phyloP scores from a whole-genome alignment of 1,140 invertebrate genomes.

The Myzus persicae region DNA sequence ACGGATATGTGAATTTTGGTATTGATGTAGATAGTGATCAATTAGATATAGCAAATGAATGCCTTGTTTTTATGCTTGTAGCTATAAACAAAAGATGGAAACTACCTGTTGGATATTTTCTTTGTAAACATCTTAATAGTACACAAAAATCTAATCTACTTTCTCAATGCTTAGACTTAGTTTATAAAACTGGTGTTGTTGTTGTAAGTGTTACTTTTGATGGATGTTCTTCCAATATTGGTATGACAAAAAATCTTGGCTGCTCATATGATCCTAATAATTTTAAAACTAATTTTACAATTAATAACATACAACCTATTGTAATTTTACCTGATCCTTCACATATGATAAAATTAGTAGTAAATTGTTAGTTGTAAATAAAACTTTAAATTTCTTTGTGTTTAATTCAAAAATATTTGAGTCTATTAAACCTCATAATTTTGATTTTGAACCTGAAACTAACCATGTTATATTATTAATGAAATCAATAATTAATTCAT shows the following conservation, averaged over 20 bases:
- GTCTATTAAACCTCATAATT: background rate
- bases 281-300: constrained; percentile 6
- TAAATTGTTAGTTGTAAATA: constrained; percentile 12
- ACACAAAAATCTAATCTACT: background rate
- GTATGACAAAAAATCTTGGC: constrained; percentile 27
- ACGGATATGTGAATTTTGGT: constrained; percentile 39
- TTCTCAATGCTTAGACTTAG: background rate
- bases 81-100: constrained; percentile 23
- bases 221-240: constrained; percentile 30
- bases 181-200: constrained; percentile 12
- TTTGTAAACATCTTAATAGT: constrained; percentile 17
- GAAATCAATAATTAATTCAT: background rate
- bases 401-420: constrained; percentile 8
- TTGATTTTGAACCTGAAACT: background rate
- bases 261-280: constrained; percentile 22
- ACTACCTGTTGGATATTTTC: constrained; percentile 25
- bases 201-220: constrained; percentile 33
- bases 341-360: constrained; percentile 21
- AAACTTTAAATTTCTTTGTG: background rate
- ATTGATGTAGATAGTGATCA: constrained; percentile 21
- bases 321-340: constrained; percentile 26
- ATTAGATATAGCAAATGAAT: constrained; percentile 22
- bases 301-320: background rate
- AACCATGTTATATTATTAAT: background rate
- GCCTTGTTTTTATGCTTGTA: constrained; percentile 59